These are phyloP conservation scores for Calameuta filiformis DNA, from an alignment of 2,888 invertebrate species.

Conservation along the genomic window DNA sequence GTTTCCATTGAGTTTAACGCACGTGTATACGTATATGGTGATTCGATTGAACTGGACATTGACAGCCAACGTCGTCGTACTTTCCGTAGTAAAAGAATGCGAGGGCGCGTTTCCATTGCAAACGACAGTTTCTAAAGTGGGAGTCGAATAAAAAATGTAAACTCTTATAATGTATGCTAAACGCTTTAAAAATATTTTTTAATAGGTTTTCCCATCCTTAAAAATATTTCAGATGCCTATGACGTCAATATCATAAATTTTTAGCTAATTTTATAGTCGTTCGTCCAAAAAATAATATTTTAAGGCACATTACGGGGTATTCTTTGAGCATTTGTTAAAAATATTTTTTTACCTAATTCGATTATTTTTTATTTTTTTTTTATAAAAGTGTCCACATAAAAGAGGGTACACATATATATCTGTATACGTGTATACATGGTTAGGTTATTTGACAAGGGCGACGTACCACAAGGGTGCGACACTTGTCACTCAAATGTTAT, in stretches of 20 bases:
- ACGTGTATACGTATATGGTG: neutral
- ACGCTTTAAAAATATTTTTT: neutral
- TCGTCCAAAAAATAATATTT: no score
- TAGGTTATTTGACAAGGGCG: neutral
- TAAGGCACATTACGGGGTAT: no score
- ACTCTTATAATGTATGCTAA: neutral
- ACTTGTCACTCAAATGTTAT: neutral
- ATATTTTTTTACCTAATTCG: neutral
- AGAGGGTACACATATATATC: neutral
- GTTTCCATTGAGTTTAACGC: neutral
- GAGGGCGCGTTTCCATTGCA: slow-evolving; percentile 18
- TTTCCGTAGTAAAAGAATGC: slow-evolving; percentile 10
- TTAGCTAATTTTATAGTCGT: no score
- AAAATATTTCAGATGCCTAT: no score
- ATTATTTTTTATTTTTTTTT: neutral
- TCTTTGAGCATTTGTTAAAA: neutral
- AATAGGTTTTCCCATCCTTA: no score
- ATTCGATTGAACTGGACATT: neutral
- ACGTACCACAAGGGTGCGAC: neutral
- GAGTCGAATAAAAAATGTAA: neutral
- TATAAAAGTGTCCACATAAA: neutral
- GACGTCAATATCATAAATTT: no score
- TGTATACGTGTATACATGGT: neutral
- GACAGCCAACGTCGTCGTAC: slow-evolving; percentile 21
- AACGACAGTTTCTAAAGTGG: neutral